Base-by-base conservation (phyloP, 2,888 invertebrate genomes). In the Pelosia muscerda region DNA sequence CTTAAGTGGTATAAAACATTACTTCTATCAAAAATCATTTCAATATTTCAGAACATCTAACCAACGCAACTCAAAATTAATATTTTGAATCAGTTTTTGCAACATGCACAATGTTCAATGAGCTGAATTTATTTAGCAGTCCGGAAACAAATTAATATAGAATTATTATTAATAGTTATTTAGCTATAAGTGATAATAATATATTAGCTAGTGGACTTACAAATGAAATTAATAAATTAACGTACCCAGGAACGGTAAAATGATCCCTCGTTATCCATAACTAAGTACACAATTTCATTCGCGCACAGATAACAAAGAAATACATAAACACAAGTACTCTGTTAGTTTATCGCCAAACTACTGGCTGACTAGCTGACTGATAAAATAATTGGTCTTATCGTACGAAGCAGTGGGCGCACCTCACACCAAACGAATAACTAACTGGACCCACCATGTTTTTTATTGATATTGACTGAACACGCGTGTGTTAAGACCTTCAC, bases 321-420 rank as follows among this genome's bases (percentile, higher is more conserved):
- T 42, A 4, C 31, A 49, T 22, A 34, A 22, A 67, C 67, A 67
- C 62, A 26, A 23, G 57, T 63, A 61, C 66, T 55, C 42, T 28
- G 55, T 38, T 23, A 28, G 58, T 65, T 67, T 28, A 59, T 54
- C 60, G 42, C 28, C 25, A 11, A 9, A 42, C 13, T 63, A 69
- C 42, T 31, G 38, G 73, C 73, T 78, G 65, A 2, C 26, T 71
- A 53, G 61, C 4, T 23, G 28, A 54, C 54, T 75, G 65, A 71
- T 71, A 66, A 67, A 67, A 65, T 69, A 72, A 74, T 69, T 69
- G 59, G 60, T 58, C 57, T 73, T 75, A 75, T 75, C 79, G 68
- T 22, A 31, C 9, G 31, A 58, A 31, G 31, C 49, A 22, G 31
- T 54, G 64, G 22, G 63, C 54, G 63, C 60, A 25, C 38, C 25